Percentiles rank a stretch among this genome's conserved stretches.
Conservation (phyloP, 2,888 invertebrate genomes). For the Metopia argyrocephala region DNA sequence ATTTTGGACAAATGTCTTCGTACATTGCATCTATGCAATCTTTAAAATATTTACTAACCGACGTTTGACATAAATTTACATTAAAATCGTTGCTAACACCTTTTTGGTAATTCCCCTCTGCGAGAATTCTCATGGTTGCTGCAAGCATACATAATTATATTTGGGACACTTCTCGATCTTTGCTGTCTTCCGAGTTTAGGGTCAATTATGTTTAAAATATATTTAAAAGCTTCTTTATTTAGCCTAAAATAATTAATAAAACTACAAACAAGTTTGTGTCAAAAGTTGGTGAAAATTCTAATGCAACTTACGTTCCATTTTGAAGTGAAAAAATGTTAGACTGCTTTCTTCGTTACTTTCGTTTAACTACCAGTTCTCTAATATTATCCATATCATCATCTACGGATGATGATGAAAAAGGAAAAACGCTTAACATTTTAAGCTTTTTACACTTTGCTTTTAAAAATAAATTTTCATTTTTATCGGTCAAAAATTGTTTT, state of each 20-base stretch:
- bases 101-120: slow-evolving; percentile 2
- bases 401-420: not conserved
- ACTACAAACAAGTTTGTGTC: too few relatives aligned
- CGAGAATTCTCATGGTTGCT: not conserved
- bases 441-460: not conserved
- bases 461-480: not conserved
- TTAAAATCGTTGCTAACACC: not conserved
- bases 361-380: not conserved
- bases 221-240: too few relatives aligned
- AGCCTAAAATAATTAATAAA: too few relatives aligned
- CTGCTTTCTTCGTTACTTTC: not conserved
- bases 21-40: slow-evolving; percentile 20
- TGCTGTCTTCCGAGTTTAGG: too few relatives aligned
- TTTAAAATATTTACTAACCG: not conserved
- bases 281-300: too few relatives aligned
- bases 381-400: not conserved
- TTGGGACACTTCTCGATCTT: too few relatives aligned
- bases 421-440: not conserved
- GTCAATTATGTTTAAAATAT: too few relatives aligned
- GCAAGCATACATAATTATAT: not conserved
- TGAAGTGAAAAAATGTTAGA: not conserved
- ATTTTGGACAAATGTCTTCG: slow-evolving; percentile 20
- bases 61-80: not conserved
- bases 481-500: not conserved
- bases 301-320: not conserved